These are phyloP conservation scores for Chloroclysta siterata DNA, from an alignment of 2,888 invertebrate genomes.

Conservation along the genomic window DNA sequence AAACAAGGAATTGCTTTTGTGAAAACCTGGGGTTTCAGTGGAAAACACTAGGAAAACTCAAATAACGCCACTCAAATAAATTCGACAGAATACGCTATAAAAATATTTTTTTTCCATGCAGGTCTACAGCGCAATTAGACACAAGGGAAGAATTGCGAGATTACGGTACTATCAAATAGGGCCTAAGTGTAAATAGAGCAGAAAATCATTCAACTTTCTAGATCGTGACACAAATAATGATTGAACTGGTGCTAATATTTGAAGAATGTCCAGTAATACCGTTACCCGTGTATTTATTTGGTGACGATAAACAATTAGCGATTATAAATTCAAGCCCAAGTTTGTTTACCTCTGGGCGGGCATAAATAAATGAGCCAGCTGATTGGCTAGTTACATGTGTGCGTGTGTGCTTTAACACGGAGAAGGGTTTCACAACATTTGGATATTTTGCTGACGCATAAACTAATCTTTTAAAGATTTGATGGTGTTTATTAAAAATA, in stretches of 20 bases:
- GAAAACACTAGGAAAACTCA: too few relatives aligned
- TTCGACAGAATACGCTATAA: too few relatives aligned
- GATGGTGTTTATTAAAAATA: too few relatives aligned
- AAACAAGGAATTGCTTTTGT: too few relatives aligned
- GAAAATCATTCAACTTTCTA: background rate
- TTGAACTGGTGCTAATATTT: conserved; percentile 1
- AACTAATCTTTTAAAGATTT: background rate
- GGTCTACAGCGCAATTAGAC: too few relatives aligned
- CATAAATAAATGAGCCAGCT: conserved; percentile 27
- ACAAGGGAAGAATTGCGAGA: too few relatives aligned
- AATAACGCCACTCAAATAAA: too few relatives aligned
- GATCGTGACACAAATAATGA: background rate
- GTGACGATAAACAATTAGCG: conserved; percentile 44
- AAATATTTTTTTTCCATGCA: too few relatives aligned
- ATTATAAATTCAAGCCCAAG: conserved; percentile 46
- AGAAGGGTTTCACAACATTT: conserved; percentile 50
- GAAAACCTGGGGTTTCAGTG: too few relatives aligned
- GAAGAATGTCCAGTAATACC: conserved; percentile 9
- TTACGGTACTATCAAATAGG: too few relatives aligned
- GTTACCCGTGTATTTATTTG: conserved; percentile 30
- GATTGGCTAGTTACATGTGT: conserved; percentile 48
- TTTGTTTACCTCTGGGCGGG: conserved; percentile 57
- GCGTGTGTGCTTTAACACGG: conserved; percentile 35
- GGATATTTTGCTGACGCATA: background rate
- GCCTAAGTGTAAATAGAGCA: background rate